Conservation (phyloP, 1,140 invertebrate species). For the Venturia canescens region DNA sequence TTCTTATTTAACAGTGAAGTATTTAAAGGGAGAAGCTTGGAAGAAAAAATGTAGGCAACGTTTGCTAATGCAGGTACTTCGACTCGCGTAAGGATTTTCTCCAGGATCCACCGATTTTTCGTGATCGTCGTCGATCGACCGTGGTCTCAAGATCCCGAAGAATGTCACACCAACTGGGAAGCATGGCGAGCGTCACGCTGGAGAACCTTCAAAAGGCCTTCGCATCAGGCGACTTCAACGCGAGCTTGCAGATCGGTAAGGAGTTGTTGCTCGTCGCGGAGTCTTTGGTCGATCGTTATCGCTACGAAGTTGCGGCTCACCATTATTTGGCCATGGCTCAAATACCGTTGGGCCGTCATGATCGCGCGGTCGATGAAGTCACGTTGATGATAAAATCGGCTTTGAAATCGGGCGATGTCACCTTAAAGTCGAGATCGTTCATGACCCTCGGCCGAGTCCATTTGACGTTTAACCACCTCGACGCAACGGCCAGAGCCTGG, state of each 20-base stretch:
- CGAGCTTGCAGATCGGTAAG: conserved; percentile 54
- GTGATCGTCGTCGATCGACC: conserved; percentile 14
- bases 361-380: conserved; percentile 59
- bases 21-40: no score
- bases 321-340: conserved; percentile 61
- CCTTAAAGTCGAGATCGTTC: conserved; percentile 55
- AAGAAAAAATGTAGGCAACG: neutral
- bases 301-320: conserved; percentile 56
- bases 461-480: conserved; percentile 63
- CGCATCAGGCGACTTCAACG: conserved; percentile 50
- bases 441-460: conserved; percentile 65
- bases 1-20: neutral
- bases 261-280: conserved; percentile 53
- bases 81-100: conserved; percentile 55
- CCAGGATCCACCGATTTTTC: conserved; percentile 22
- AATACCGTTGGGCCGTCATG: conserved; percentile 60
- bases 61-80: conserved; percentile 56
- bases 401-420: conserved; percentile 49
- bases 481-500: conserved; percentile 60
- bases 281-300: conserved; percentile 42
- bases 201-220: conserved; percentile 55
- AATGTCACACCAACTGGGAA: conserved; percentile 52
- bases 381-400: conserved; percentile 58
- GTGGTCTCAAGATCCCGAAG: conserved; percentile 41
- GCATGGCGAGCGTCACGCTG: conserved; percentile 44